phyloP scores from a whole-genome alignment of 2,113 vertebrate species.

The Perognathus longimembris region DNA sequence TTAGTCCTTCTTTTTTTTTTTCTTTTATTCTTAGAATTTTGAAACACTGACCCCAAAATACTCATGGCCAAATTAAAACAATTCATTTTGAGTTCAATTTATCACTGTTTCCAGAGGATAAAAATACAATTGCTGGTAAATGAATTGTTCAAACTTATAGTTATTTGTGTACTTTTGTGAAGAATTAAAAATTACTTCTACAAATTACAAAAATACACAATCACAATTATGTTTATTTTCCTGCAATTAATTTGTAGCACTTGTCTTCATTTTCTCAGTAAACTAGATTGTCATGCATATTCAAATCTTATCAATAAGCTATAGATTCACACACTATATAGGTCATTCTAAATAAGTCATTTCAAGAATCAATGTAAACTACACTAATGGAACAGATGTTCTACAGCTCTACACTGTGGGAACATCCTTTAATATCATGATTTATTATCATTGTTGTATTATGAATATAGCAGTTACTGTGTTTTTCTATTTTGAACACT shows the following conservation, averaged over 20 bases:
- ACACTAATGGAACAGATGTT: slow-evolving; percentile 9
- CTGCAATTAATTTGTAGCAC: not conserved
- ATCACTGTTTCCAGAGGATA: slow-evolving; percentile 15
- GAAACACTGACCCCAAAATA: slow-evolving; percentile 11
- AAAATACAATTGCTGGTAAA: not conserved
- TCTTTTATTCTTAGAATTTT: slow-evolving; percentile 27
- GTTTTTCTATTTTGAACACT: slow-evolving; percentile 52
- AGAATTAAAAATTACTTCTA: slow-evolving; percentile 31
- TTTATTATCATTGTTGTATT: slow-evolving; percentile 41
- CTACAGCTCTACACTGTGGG: not conserved
- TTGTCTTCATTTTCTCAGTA: not conserved
- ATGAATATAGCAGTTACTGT: not conserved
- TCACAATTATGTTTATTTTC: not conserved
- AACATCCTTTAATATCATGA: not conserved
- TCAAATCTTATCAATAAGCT: slow-evolving; percentile 1
- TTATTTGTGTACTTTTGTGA: not conserved
- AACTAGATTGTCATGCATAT: slow-evolving; percentile 28
- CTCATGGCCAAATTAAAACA: slow-evolving; percentile 26
- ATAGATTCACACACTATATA: not conserved
- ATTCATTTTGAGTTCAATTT: slow-evolving; percentile 3
- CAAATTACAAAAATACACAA: not conserved
- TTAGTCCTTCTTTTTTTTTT: not conserved
- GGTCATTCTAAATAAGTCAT: not conserved
- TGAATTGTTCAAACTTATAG: not conserved
- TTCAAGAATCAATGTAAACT: not conserved